A percentile compares a stretch with the other conserved stretches of the same genome.
Evolutionary conservation across 2,888 invertebrate genomes (phyloP).

Genomic region (Abscondita cerata): DNA sequence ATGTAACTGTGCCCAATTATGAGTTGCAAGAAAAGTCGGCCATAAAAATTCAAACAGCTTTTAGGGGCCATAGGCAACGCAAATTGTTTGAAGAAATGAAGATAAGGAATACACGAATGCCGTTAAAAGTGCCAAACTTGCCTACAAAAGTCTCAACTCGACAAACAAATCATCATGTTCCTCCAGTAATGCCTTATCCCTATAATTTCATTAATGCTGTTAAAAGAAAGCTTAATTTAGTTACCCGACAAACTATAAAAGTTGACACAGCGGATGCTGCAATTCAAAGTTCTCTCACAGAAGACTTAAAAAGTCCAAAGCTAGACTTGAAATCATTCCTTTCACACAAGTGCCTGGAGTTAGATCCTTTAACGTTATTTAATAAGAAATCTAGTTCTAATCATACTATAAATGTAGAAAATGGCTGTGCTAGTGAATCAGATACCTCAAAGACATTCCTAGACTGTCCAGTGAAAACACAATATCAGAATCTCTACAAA

Average conservation of each 20-base stretch:
- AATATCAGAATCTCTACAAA: background rate
- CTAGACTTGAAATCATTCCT: slow-evolving; percentile 40
- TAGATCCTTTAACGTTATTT: slow-evolving; percentile 47
- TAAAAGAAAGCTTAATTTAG: slow-evolving; percentile 62
- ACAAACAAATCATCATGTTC: slow-evolving; percentile 57
- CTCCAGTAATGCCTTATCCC: slow-evolving; percentile 61
- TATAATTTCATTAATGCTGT: slow-evolving; percentile 68
- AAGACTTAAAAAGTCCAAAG: background rate
- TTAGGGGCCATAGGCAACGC: slow-evolving; percentile 43
- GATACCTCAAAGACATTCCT: slow-evolving; percentile 59
- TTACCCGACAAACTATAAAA: slow-evolving; percentile 42
- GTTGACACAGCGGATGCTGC: slow-evolving; percentile 42
- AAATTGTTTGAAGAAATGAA: slow-evolving; percentile 26
- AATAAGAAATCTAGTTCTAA: slow-evolving; percentile 10
- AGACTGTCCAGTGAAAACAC: slow-evolving; percentile 55
- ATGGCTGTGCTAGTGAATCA: slow-evolving; percentile 49
- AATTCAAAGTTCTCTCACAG: slow-evolving; percentile 40
- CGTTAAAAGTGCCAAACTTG: too few relatives aligned
- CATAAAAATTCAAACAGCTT: slow-evolving; percentile 45
- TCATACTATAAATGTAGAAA: slow-evolving; percentile 47
- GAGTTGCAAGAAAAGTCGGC: slow-evolving; percentile 32
- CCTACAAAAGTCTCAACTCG: too few relatives aligned
- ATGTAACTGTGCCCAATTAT: background rate
- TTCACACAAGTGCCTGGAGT: slow-evolving; percentile 48
- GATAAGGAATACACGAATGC: slow-evolving; percentile 25